These are phyloP conservation scores for Leptopterna dolabrata DNA, from an alignment of 2,888 invertebrate species.

Conservation along the genomic window DNA sequence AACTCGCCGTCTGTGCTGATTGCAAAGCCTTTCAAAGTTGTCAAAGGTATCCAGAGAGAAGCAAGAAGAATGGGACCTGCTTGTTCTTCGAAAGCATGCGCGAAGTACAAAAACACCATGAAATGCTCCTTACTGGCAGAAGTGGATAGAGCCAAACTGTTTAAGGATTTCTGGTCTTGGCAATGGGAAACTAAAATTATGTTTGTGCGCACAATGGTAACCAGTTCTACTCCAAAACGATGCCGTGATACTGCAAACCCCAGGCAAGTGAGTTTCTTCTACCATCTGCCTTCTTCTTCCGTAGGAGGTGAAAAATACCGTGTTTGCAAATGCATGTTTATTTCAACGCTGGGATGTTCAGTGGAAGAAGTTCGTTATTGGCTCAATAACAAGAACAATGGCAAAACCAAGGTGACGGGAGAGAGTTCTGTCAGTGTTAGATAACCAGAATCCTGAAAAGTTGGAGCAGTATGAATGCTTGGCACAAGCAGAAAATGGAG, in stretches of 20 bases:
- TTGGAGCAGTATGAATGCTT: neutral
- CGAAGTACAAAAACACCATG: conserved; percentile 43
- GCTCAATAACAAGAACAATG: neutral
- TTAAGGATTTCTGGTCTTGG: conserved; percentile 13
- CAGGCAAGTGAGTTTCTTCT: neutral
- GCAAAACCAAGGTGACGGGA: no score
- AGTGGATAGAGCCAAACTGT: conserved; percentile 8
- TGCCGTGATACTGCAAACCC: neutral
- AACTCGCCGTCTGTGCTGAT: neutral
- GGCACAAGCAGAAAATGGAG: neutral
- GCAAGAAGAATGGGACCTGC: conserved; percentile 45
- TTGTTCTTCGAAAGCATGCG: conserved; percentile 29
- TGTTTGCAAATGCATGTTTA: conserved; percentile 13
- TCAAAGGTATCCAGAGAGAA: conserved; percentile 5
- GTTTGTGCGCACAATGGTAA: conserved; percentile 22
- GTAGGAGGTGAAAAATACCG: neutral
- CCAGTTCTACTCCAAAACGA: neutral
- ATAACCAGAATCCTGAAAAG: neutral
- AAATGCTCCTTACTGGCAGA: conserved; percentile 29
- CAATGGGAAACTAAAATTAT: conserved; percentile 20
- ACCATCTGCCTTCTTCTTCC: conserved; percentile 1
- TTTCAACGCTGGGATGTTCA: neutral
- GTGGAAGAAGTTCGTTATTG: neutral
- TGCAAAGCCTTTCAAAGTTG: conserved; percentile 19
- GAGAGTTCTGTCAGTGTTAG: neutral